Conservation (phyloP, 2,888 invertebrate genomes). For the Brenthis ino region DNA sequence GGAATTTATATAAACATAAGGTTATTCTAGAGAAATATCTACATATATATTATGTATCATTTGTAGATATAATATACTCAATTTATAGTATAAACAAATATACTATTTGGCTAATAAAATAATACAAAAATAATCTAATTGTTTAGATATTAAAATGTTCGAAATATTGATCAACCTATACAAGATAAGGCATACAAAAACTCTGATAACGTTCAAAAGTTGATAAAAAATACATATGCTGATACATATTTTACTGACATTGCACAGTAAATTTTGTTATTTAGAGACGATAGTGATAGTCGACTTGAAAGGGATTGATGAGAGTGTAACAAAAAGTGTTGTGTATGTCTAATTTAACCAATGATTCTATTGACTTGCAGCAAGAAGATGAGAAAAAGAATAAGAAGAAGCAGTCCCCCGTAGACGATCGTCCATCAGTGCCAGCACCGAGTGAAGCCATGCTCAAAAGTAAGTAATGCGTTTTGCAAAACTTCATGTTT, state of each 20-base stretch:
- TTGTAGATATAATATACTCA: no score
- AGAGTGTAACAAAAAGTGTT: slow-evolving; percentile 33
- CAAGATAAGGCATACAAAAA: slow-evolving; percentile 63
- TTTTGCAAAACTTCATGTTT: not conserved
- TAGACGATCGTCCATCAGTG: slow-evolving; percentile 73
- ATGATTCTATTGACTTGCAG: slow-evolving; percentile 60
- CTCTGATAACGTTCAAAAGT: slow-evolving; percentile 64
- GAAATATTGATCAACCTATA: slow-evolving; percentile 65
- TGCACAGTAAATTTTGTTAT: slow-evolving; percentile 49
- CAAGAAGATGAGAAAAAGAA: slow-evolving; percentile 77
- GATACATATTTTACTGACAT: slow-evolving; percentile 27
- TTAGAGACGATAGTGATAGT: slow-evolving; percentile 38
- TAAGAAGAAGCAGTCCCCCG: slow-evolving; percentile 74
- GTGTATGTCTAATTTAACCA: slow-evolving; percentile 63
- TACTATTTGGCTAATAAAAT: slow-evolving; percentile 11
- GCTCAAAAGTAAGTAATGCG: slow-evolving; percentile 73
- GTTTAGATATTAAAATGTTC: slow-evolving; percentile 25
- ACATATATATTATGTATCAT: no score
- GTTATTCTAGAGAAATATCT: no score
- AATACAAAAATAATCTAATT: slow-evolving; percentile 13
- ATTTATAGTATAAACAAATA: no score
- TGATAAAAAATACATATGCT: slow-evolving; percentile 56
- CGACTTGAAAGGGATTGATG: slow-evolving; percentile 25
- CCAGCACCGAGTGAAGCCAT: slow-evolving; percentile 79
- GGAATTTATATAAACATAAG: no score